These are phyloP conservation scores for Melanotaenia trifasciata DNA, from an alignment of 2,797 vertebrate genomes.

Conservation along the genomic window DNA sequence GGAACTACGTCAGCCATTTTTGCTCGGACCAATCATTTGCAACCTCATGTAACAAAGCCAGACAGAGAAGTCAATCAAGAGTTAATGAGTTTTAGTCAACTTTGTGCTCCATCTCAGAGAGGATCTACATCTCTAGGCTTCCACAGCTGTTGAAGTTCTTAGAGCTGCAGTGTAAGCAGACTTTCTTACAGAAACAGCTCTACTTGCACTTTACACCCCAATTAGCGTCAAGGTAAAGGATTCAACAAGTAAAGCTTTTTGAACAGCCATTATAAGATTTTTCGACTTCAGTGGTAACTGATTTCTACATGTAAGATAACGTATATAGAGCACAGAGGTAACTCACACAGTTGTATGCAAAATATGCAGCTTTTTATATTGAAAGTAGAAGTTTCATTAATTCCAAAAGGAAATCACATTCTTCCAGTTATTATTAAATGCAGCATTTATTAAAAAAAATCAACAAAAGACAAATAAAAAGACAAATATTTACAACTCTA, in stretches of 20 bases:
- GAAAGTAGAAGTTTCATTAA: background rate
- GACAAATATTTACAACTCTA: background rate
- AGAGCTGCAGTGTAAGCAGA: background rate
- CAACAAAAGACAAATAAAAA: background rate
- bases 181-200: background rate
- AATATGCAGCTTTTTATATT: background rate
- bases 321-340: background rate
- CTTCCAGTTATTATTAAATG: background rate
- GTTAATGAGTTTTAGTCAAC: conserved; percentile 1
- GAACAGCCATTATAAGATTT: background rate
- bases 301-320: background rate
- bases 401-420: background rate
- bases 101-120: background rate
- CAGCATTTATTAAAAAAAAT: background rate
- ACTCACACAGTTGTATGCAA: background rate
- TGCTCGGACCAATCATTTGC: background rate
- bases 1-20: background rate
- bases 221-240: background rate
- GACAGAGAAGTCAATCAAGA: background rate
- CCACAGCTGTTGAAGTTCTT: background rate
- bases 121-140: background rate
- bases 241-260: background rate
- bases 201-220: background rate
- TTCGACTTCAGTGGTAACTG: background rate
- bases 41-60: background rate